Conservation (phyloP, 2,888 invertebrate genomes). For the Panzeria rudis region DNA sequence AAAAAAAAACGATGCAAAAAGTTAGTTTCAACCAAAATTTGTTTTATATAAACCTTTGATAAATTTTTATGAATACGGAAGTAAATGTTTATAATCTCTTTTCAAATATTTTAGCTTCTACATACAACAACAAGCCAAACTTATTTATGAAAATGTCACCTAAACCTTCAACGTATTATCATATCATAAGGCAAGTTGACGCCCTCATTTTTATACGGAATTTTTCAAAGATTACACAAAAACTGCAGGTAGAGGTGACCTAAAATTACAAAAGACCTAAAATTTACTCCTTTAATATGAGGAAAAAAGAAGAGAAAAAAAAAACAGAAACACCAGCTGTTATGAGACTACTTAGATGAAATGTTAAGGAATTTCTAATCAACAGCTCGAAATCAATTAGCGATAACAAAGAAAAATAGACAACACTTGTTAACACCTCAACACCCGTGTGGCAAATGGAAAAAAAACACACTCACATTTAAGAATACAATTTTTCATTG, state of each 20-base stretch:
- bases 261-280: neutral
- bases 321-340: constrained; percentile 35
- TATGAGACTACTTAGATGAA: neutral
- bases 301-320: neutral
- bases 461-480: constrained; percentile 53
- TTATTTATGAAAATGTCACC: neutral
- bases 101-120: too few relatives aligned
- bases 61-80: too few relatives aligned
- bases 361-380: constrained; percentile 1
- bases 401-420: constrained; percentile 44
- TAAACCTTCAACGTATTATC: neutral
- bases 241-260: constrained; percentile 28
- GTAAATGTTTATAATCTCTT: too few relatives aligned
- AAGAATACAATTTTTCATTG: constrained; percentile 1
- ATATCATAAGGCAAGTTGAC: neutral
- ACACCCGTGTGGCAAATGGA: constrained; percentile 75
- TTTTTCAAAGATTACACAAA: neutral
- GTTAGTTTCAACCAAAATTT: too few relatives aligned
- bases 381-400: constrained; percentile 73
- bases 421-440: constrained; percentile 81
- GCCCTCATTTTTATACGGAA: neutral
- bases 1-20: too few relatives aligned
- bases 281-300: constrained; percentile 22
- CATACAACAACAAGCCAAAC: neutral
- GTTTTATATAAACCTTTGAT: too few relatives aligned